These are phyloP conservation scores for Hydrophis major DNA, from an alignment of 2,797 vertebrate genomes.

Conservation along the genomic window DNA sequence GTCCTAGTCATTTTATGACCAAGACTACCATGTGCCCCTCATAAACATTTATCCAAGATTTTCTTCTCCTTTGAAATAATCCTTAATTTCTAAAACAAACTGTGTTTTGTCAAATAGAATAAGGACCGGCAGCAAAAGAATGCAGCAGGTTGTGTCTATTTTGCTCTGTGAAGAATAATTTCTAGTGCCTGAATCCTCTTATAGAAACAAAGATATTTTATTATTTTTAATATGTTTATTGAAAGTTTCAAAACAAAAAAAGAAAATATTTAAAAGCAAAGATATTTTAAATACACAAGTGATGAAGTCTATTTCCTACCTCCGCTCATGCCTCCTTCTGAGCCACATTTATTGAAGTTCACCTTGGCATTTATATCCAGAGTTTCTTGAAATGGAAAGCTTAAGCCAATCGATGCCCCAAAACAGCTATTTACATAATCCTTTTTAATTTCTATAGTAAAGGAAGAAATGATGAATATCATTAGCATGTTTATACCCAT, in stretches of 20 bases:
- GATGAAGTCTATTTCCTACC: neutral
- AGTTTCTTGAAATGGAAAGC: accelerated
- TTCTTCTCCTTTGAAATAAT: neutral
- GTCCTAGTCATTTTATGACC: neutral
- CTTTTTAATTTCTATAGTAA: slow-evolving; percentile 25
- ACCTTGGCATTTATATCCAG: accelerated
- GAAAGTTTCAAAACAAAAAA: too few species aligned
- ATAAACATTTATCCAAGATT: neutral
- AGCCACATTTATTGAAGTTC: neutral
- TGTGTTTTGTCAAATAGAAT: neutral
- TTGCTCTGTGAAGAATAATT: neutral
- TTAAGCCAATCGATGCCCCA: slow-evolving; percentile 37
- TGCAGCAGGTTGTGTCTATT: neutral
- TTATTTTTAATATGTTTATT: too few species aligned
- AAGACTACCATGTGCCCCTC: neutral
- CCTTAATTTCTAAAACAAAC: neutral
- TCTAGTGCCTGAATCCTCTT: neutral
- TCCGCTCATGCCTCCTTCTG: accelerated
- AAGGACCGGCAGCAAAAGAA: neutral
- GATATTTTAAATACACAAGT: neutral
- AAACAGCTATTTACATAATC: slow-evolving; percentile 25
- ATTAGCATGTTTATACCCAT: neutral
- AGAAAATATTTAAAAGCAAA: neutral
- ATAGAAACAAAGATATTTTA: neutral
- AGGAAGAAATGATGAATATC: slow-evolving; percentile 2